A percentile compares a stretch with the other conserved stretches of the same genome.
Evolutionary conservation across 2,888 invertebrate genomes (phyloP).

Genomic region (Eupithecia vulgata): DNA sequence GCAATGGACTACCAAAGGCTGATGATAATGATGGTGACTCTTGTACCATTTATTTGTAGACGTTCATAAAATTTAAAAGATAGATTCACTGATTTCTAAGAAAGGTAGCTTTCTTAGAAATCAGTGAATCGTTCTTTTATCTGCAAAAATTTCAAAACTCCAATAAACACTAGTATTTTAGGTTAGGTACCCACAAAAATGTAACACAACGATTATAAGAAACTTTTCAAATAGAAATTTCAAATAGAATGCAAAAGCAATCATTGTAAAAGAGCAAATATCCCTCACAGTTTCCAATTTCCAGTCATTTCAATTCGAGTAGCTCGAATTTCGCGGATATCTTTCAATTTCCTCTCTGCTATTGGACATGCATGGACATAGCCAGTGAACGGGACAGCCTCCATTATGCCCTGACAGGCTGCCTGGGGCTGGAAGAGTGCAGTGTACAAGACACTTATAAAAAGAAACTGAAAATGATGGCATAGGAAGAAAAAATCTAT

Average conservation of each 20-base stretch:
- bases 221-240: not conserved
- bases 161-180: not conserved
- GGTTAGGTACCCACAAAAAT: not conserved
- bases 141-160: not conserved
- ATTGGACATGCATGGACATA: constrained; percentile 28
- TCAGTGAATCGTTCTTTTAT: too few relatives aligned
- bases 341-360: constrained; percentile 26
- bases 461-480: not conserved
- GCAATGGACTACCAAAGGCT: too few relatives aligned
- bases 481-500: not conserved
- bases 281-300: not conserved
- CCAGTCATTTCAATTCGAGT: not conserved
- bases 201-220: not conserved
- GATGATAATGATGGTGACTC: too few relatives aligned
- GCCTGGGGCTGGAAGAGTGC: constrained; percentile 35
- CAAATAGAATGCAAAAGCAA: not conserved
- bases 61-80: too few relatives aligned
- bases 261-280: not conserved
- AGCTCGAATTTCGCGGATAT: constrained; percentile 23
- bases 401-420: constrained; percentile 33
- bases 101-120: not conserved
- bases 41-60: too few relatives aligned
- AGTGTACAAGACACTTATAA: constrained; percentile 9
- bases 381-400: constrained; percentile 33
- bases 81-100: not conserved